These are phyloP conservation scores for Chaetorhynchus papuensis DNA, from an alignment of 2,113 vertebrate species.

Conservation along the genomic window DNA sequence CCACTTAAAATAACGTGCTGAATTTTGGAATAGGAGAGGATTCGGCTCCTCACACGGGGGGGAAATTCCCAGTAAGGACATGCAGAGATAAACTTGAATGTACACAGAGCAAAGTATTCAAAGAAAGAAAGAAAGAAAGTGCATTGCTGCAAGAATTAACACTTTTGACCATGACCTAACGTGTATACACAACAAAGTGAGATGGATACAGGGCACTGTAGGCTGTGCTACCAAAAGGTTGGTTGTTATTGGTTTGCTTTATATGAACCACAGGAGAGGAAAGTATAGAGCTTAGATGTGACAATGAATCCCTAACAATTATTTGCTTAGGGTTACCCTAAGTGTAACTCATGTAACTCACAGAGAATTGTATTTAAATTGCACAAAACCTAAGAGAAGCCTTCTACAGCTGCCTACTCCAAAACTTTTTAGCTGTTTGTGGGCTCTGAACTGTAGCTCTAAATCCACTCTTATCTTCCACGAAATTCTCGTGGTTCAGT, in stretches of 20 bases:
- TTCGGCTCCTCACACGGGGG: rapidly evolving
- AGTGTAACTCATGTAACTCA: neutral
- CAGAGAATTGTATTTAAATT: neutral
- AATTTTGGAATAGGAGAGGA: neutral
- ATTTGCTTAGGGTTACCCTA: neutral
- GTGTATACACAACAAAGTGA: neutral
- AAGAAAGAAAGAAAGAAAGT: neutral
- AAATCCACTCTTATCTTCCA: neutral
- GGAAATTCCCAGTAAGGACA: neutral
- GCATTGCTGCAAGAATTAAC: neutral
- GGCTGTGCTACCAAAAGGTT: neutral
- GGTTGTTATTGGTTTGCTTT: neutral
- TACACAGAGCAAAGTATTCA: neutral
- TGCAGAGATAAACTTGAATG: neutral
- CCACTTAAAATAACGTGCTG: neutral
- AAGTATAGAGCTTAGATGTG: neutral
- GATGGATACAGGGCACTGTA: neutral
- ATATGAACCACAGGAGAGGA: neutral
- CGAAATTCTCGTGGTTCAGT: neutral
- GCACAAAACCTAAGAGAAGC: neutral
- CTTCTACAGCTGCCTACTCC: neutral
- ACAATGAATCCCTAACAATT: neutral
- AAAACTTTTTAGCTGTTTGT: neutral
- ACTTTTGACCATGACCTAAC: neutral
- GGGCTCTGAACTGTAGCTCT: neutral